These are phyloP conservation scores for Parazoanthus darwini DNA, from an alignment of 92 coral and sea anemone species.

Conservation along the genomic window DNA sequence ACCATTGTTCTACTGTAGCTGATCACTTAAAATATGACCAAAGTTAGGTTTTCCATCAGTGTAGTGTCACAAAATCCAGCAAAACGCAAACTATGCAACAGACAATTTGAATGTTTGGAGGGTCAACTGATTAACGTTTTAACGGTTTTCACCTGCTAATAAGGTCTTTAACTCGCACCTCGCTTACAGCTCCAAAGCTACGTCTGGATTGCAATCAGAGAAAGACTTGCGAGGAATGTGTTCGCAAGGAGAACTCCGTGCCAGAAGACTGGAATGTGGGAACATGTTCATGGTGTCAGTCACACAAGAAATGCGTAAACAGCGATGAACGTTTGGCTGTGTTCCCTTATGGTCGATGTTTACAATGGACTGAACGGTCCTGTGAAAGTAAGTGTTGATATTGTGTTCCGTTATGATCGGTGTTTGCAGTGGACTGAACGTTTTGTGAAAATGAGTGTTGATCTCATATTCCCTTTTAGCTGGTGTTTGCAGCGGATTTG, in stretches of 20 bases:
- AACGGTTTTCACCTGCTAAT: neutral
- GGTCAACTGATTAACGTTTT: too few relatives aligned
- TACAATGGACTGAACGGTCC: conserved; percentile 42
- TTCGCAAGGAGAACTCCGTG: neutral
- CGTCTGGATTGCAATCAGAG: conserved; percentile 24
- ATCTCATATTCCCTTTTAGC: neutral
- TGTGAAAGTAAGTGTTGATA: conserved; percentile 48
- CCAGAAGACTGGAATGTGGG: neutral
- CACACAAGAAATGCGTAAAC: conserved; percentile 57
- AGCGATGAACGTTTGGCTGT: conserved; percentile 49
- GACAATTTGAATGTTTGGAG: too few relatives aligned
- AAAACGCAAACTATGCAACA: too few relatives aligned
- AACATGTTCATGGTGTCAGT: conserved; percentile 75
- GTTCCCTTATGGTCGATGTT: conserved; percentile 74
- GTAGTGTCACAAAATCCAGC: too few relatives aligned
- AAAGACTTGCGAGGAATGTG: conserved; percentile 44
- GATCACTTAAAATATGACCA: too few relatives aligned
- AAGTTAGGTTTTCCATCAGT: too few relatives aligned
- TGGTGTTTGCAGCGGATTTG: neutral
- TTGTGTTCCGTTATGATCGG: neutral
- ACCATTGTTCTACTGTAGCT: too few relatives aligned
- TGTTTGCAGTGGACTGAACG: neutral
- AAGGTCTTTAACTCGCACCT: neutral
- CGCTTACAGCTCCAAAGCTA: conserved; percentile 5
- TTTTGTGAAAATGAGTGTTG: neutral